phyloP scores from a whole-genome alignment of 2,113 vertebrate species.

The Ginglymostoma cirratum region DNA sequence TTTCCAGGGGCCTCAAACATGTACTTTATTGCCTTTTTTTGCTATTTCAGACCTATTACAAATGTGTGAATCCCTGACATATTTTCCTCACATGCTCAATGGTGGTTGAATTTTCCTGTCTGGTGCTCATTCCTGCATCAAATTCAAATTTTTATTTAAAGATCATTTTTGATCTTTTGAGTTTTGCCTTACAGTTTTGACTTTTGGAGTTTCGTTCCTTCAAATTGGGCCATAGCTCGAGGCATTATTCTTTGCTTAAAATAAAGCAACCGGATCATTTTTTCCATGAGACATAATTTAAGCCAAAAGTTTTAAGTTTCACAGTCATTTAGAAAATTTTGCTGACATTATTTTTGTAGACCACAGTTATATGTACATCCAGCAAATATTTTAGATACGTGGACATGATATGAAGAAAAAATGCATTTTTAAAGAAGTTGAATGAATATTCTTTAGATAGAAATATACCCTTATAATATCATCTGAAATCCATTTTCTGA shows the following conservation, averaged over 20 bases:
- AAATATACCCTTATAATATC: background rate
- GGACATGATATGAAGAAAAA: too few species aligned
- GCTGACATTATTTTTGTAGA: background rate
- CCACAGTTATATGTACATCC: background rate
- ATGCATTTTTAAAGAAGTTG: background rate
- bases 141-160: constrained; percentile 24
- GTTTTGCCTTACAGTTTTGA: constrained; percentile 12
- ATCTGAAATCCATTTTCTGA: background rate
- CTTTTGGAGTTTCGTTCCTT: background rate
- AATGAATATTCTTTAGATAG: background rate
- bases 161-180: constrained; percentile 23
- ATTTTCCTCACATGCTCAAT: constrained; percentile 20
- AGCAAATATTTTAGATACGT: background rate
- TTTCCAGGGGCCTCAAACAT: background rate
- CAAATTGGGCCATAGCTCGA: background rate
- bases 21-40: too few species aligned
- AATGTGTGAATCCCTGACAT: background rate
- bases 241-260: background rate
- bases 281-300: constrained; percentile 4
- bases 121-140: background rate
- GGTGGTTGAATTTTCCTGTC: constrained; percentile 20
- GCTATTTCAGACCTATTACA: background rate
- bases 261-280: constrained; percentile 24
- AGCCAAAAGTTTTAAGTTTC: background rate
- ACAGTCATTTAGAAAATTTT: background rate